Evolutionary conservation across 2,113 vertebrate species (phyloP).

Genomic region (Peucedramus taeniatus): DNA sequence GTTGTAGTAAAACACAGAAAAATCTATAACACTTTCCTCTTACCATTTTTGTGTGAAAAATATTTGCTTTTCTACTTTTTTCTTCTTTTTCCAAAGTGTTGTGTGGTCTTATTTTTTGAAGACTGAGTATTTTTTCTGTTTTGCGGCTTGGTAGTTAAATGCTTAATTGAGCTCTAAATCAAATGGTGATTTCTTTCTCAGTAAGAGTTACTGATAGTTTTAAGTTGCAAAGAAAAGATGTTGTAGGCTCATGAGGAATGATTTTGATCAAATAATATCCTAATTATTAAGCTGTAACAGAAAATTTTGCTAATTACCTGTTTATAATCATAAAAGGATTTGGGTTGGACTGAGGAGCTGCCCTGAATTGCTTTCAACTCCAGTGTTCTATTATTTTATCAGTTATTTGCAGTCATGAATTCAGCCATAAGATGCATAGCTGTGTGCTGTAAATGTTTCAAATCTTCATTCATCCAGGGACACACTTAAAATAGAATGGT

Average conservation of each 20-base stretch:
- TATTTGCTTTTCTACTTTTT: not conserved
- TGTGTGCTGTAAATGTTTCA: not conserved
- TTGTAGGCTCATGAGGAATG: not conserved
- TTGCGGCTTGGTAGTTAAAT: not conserved
- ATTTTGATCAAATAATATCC: not conserved
- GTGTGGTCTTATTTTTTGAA: not conserved
- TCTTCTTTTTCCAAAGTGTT: not conserved
- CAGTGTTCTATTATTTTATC: not conserved
- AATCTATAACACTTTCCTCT: not conserved
- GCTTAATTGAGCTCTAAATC: not conserved
- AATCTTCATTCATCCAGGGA: not conserved
- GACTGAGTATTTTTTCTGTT: not conserved
- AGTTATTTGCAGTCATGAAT: not conserved
- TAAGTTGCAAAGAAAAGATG: not conserved
- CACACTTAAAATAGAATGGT: not conserved
- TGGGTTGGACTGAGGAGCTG: not conserved
- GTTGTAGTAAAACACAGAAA: not conserved
- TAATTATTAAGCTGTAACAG: not conserved
- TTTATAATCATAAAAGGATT: not conserved
- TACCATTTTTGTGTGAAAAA: not conserved
- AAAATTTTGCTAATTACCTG: not conserved
- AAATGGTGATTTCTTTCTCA: not conserved
- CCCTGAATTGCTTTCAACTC: not conserved
- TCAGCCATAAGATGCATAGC: not conserved
- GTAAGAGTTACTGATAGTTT: not conserved